Evolutionary conservation across 2,888 invertebrate species (phyloP).

Genomic region (Leucozona laternaria): DNA sequence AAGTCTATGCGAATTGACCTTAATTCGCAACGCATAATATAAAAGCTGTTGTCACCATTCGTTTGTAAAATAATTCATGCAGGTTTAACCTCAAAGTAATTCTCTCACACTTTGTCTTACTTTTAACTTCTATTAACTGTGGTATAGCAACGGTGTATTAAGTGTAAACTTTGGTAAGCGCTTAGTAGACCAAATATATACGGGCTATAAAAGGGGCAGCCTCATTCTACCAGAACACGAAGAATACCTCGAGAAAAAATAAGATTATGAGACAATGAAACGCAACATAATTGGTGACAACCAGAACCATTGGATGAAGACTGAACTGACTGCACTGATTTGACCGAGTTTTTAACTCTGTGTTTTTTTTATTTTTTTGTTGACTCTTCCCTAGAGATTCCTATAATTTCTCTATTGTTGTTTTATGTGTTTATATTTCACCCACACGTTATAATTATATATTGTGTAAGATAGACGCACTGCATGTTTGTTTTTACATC

Average conservation of each 20-base stretch:
- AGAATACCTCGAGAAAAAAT: conserved; percentile 8
- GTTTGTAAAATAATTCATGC: conserved; percentile 19
- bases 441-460: conserved; percentile 23
- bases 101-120: conserved; percentile 11
- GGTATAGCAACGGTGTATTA: conserved; percentile 25
- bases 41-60: conserved; percentile 14
- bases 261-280: conserved; percentile 1
- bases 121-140: conserved; percentile 1
- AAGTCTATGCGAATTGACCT: conserved; percentile 36
- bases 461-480: background rate
- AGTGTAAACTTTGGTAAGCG: conserved; percentile 33
- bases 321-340: conserved; percentile 42
- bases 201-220: background rate
- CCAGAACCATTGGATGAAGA: background rate
- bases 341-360: conserved; percentile 60
- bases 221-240: background rate
- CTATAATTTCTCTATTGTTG: background rate
- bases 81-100: conserved; percentile 27
- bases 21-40: conserved; percentile 31
- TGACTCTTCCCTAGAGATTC: background rate
- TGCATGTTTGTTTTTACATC: conserved; percentile 19
- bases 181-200: background rate
- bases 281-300: conserved; percentile 54
- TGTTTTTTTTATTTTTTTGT: background rate
- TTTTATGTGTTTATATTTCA: conserved; percentile 20